Evolutionary conservation across 2,113 vertebrate genomes (phyloP).

Genomic region (Peromyscus maniculatus): DNA sequence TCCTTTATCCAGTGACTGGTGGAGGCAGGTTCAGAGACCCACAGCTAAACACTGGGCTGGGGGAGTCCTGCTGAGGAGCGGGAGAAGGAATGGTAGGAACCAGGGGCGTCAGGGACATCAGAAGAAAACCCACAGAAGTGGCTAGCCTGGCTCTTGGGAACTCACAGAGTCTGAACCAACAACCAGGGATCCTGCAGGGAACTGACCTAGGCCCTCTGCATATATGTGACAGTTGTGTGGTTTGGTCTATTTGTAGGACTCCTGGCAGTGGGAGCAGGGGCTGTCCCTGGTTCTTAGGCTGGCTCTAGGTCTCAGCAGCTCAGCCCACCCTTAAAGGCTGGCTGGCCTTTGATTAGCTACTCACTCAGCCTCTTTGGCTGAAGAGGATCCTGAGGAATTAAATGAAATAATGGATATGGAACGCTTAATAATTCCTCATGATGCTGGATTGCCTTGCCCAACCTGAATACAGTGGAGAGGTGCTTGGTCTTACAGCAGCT

Average conservation of each 20-base stretch:
- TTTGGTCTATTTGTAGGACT: background rate
- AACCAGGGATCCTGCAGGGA: background rate
- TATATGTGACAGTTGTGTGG: background rate
- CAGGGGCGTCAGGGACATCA: background rate
- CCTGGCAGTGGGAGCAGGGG: background rate
- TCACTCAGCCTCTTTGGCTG: conserved; percentile 4
- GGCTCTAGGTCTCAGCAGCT: background rate
- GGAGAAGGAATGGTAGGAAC: background rate
- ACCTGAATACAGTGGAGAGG: background rate
- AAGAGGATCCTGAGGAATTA: conserved; percentile 25
- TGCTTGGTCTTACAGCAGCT: background rate
- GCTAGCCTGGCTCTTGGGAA: background rate
- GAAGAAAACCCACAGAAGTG: background rate
- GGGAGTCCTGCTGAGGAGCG: background rate
- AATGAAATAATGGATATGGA: background rate
- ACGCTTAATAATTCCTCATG: background rate
- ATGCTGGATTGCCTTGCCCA: background rate
- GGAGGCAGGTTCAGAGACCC: background rate
- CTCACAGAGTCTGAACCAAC: background rate
- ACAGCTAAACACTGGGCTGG: background rate
- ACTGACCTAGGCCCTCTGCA: background rate
- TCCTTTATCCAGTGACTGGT: background rate
- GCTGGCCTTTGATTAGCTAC: conserved; percentile 22
- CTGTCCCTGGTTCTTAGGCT: background rate
- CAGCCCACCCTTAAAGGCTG: background rate